Conservation (phyloP, 2,797 vertebrate genomes). For the Poecilia wingei region DNA sequence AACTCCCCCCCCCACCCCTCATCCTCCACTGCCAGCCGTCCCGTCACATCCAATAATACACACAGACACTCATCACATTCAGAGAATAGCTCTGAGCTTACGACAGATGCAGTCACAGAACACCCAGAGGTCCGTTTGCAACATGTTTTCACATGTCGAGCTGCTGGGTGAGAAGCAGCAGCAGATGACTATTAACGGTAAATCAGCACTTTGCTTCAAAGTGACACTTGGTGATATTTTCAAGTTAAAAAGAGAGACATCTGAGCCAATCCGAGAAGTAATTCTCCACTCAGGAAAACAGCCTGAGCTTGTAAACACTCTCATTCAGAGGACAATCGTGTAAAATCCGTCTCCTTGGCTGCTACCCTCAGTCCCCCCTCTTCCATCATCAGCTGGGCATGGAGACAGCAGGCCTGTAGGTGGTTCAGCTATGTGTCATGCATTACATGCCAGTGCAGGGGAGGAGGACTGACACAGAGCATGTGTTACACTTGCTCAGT, state of each 20-base stretch:
- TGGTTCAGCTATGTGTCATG: slow-evolving; percentile 79
- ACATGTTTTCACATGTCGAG: slow-evolving; percentile 49
- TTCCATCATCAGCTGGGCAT: slow-evolving; percentile 61
- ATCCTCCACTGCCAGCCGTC: background rate
- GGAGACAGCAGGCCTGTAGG: slow-evolving; percentile 80
- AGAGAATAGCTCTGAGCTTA: slow-evolving; percentile 43
- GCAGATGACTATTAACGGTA: slow-evolving; percentile 18
- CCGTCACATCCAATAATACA: slow-evolving; percentile 22
- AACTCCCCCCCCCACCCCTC: background rate
- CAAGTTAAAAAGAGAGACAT: slow-evolving; percentile 24
- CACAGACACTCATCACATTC: slow-evolving; percentile 41
- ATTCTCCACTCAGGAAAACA: slow-evolving; percentile 27
- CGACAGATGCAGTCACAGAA: slow-evolving; percentile 45
- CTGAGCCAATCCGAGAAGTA: slow-evolving; percentile 27
- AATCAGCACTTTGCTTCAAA: slow-evolving; percentile 3
- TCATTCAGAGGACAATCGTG: slow-evolving; percentile 37
- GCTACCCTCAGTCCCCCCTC: slow-evolving; percentile 14
- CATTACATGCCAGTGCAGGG: slow-evolving; percentile 79
- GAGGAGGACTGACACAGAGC: slow-evolving; percentile 79
- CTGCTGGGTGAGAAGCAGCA: slow-evolving; percentile 27
- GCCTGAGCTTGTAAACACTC: slow-evolving; percentile 31
- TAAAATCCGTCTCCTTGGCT: slow-evolving; percentile 46
- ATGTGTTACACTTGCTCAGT: slow-evolving; percentile 80
- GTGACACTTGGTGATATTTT: slow-evolving; percentile 43
- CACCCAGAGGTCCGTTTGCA: slow-evolving; percentile 40